Evolutionary conservation across 2,113 vertebrate species (phyloP).

Genomic region (Eulemur rufifrons): DNA sequence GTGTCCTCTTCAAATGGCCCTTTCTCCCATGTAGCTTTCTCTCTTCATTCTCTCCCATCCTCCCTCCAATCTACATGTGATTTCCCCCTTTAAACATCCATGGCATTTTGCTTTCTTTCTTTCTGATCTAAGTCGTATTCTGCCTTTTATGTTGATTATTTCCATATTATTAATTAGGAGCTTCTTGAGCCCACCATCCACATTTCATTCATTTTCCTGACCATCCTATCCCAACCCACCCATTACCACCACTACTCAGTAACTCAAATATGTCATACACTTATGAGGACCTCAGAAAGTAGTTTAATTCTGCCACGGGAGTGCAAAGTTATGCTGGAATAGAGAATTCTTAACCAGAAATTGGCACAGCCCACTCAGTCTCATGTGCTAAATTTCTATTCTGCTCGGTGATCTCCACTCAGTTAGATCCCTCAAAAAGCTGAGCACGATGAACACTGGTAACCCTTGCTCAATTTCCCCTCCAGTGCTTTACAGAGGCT

Average conservation of each 20-base stretch:
- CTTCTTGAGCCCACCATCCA: not conserved
- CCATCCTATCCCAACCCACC: not conserved
- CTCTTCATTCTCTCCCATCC: not conserved
- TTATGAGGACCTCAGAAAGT: not conserved
- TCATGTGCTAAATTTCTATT: not conserved
- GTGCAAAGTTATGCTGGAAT: not conserved
- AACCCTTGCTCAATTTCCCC: not conserved
- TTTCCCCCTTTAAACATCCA: not conserved
- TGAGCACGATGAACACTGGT: not conserved
- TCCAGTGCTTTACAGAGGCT: not conserved
- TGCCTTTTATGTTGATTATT: not conserved
- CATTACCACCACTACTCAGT: not conserved
- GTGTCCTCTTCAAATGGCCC: rapidly evolving
- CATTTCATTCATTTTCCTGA: not conserved
- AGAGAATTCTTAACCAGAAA: not conserved
- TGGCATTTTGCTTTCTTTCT: not conserved
- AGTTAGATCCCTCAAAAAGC: not conserved
- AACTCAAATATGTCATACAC: not conserved
- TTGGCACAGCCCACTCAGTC: not conserved
- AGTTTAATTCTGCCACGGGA: not conserved
- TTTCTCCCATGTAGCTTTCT: not conserved
- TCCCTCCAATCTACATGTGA: not conserved
- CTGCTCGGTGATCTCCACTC: not conserved
- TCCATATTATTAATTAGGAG: not conserved
- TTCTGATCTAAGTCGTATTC: not conserved